These are phyloP conservation scores for Nyctalus aviator DNA, from an alignment of 2,797 vertebrate species.

Conservation along the genomic window DNA sequence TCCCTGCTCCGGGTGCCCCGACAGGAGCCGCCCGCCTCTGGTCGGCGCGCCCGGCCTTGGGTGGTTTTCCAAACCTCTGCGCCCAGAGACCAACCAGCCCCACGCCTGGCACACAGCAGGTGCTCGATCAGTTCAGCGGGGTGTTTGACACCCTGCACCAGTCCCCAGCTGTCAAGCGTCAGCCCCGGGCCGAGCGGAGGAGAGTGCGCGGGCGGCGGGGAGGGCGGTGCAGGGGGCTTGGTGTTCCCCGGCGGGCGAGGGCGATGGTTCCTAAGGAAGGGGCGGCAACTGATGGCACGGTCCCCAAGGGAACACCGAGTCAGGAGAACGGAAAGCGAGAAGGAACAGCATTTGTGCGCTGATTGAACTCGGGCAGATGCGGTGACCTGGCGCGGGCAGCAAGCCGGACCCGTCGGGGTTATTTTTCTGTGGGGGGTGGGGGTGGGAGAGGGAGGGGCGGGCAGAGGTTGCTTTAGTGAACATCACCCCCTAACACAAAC, in stretches of 20 bases:
- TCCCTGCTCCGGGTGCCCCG: fast-evolving
- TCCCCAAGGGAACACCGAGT: fast-evolving
- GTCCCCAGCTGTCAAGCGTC: neutral
- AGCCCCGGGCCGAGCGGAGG: neutral
- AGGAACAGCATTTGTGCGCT: neutral
- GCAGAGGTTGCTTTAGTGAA: neutral
- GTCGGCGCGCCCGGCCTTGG: fast-evolving
- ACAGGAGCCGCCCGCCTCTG: neutral
- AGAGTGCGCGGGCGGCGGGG: neutral
- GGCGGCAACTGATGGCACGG: neutral
- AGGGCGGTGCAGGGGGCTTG: neutral
- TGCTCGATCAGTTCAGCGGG: neutral
- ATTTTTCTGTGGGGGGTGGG: neutral
- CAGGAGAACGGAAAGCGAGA: fast-evolving
- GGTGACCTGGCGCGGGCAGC: neutral
- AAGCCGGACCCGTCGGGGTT: neutral
- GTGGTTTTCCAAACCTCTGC: neutral
- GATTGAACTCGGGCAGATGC: neutral
- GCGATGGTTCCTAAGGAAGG: neutral
- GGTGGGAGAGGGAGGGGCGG: too few relatives aligned
- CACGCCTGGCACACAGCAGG: neutral
- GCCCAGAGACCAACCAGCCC: neutral
- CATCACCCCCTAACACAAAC: too few relatives aligned
- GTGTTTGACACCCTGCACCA: neutral
- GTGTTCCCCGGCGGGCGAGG: neutral